phyloP scores from a whole-genome alignment of 1,140 invertebrate species.

The Bilobella aurantiaca region DNA sequence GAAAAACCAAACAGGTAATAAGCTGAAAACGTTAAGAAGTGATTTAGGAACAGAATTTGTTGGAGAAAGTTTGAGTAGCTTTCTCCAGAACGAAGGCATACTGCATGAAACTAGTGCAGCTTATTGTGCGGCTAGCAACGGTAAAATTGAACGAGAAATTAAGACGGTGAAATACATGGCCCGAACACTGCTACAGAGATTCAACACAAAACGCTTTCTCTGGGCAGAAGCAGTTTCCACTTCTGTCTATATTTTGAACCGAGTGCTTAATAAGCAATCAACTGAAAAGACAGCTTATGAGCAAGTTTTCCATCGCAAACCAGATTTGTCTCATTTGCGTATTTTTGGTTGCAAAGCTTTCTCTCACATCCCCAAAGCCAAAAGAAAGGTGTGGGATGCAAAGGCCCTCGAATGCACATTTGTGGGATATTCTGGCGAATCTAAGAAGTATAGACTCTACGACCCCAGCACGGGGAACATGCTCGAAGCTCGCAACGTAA shows the following conservation, averaged over 20 bases:
- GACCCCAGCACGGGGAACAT: constrained; percentile 15
- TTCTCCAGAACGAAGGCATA: constrained; percentile 32
- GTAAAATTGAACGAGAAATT: constrained; percentile 41
- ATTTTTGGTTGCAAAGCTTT: constrained; percentile 39
- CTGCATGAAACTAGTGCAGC: constrained; percentile 34
- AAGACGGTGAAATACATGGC: constrained; percentile 20
- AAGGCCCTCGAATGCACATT: constrained; percentile 33
- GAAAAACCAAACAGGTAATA: constrained; percentile 37
- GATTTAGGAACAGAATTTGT: constrained; percentile 42
- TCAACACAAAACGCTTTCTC: not conserved
- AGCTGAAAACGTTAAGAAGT: constrained; percentile 38
- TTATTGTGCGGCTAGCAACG: constrained; percentile 45
- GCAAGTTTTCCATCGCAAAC: constrained; percentile 36
- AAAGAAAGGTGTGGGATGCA: constrained; percentile 23
- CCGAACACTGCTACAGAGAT: not conserved
- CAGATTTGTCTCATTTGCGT: constrained; percentile 35
- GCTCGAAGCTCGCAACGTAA: constrained; percentile 28
- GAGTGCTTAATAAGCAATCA: constrained; percentile 27
- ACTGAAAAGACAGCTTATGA: constrained; percentile 36
- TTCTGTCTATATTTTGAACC: constrained; percentile 35
- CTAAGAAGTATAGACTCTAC: constrained; percentile 31
- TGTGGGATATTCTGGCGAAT: constrained; percentile 34
- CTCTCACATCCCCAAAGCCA: constrained; percentile 33
- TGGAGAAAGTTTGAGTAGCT: constrained; percentile 33
- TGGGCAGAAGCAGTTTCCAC: constrained; percentile 17